Base-by-base conservation (phyloP, 2,888 invertebrate genomes). In the Coenonympha arcania region DNA sequence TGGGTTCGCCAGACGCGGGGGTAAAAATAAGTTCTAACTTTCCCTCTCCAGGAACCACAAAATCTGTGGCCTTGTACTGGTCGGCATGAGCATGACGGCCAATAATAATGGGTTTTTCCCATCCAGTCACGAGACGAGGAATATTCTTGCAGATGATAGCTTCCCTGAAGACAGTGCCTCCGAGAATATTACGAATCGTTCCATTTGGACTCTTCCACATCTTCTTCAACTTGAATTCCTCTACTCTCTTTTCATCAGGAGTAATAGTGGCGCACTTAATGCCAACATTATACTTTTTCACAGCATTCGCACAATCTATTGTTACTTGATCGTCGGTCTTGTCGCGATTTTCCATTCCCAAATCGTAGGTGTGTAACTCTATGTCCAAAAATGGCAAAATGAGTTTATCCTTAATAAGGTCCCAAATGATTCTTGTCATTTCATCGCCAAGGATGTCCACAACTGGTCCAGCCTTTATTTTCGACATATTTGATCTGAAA, bases 221-320 rank as follows among this genome's bases (percentile, higher is more conserved):
- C 74, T 94, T 89, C 71, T 95, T 94, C 60, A 95, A 75, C 1
- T 94, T 93, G 71, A 95, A 94, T 76, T 95, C 95, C 79, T 95
- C 93, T 0, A 99, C 97, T 72, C 99, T 89, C 28, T 95, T 94
- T 78, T 99, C 99, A 77, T 99, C 99, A 1, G 99, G 98, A 0
- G 99, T 99, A 59, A 99, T 99, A 2, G 99, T 95, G 18, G 99
- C 99, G 85, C 99, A 99, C 80, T 99, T 99, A 60, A 99, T 95
- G 33, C 99, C 99, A 43, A 99, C 99, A 80, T 96, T 98, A 87
- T 97, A 98, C 73, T 96, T 95, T 76, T 96, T 94, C 49, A 99
- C 90, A 9, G 99, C 99, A 76, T 98, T 92, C 5, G 99, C 99
- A 77, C 98, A 97, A 62, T 99, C 99, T 57, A 98, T 88, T 0